A percentile compares a stretch with the other conserved stretches of the same genome.
Evolutionary conservation across 1,140 invertebrate species (phyloP).

Genomic region (Trichonephila clavata): DNA sequence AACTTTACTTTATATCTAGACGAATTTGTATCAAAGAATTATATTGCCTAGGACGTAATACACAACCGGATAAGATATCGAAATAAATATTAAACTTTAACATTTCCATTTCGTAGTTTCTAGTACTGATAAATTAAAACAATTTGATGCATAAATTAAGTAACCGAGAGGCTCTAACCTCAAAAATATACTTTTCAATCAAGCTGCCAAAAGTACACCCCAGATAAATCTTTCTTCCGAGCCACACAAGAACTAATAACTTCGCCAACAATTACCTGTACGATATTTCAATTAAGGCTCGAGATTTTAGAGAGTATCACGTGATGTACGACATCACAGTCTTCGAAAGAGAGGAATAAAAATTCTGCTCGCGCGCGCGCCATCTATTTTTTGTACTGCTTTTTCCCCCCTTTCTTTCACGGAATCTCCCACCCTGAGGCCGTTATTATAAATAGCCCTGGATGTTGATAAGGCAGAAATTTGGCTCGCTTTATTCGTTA

Average conservation of each 20-base stretch:
- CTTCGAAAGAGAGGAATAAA: conserved; percentile 1
- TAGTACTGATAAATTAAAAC: too few relatives aligned
- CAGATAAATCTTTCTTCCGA: not conserved
- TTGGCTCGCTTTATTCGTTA: conserved; percentile 35
- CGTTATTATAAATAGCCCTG: conserved; percentile 70
- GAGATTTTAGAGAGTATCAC: conserved; percentile 6
- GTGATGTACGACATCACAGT: conserved; percentile 9
- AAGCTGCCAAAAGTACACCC: too few relatives aligned
- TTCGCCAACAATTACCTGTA: conserved; percentile 14
- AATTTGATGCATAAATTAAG: too few relatives aligned
- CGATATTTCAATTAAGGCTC: conserved; percentile 60
- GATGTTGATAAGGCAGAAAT: conserved; percentile 69
- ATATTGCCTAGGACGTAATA: too few relatives aligned
- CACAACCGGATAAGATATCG: too few relatives aligned
- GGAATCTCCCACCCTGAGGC: not conserved
- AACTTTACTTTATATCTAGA: too few relatives aligned
- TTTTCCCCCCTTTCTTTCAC: not conserved
- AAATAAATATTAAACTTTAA: too few relatives aligned
- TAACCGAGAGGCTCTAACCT: not conserved
- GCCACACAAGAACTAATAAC: not conserved
- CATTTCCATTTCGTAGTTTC: too few relatives aligned
- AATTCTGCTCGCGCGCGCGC: not conserved
- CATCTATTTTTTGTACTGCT: not conserved
- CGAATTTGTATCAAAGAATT: too few relatives aligned
- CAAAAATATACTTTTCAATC: too few relatives aligned